Conservation (phyloP, 2,797 vertebrate genomes). For the Diplodus sargus region DNA sequence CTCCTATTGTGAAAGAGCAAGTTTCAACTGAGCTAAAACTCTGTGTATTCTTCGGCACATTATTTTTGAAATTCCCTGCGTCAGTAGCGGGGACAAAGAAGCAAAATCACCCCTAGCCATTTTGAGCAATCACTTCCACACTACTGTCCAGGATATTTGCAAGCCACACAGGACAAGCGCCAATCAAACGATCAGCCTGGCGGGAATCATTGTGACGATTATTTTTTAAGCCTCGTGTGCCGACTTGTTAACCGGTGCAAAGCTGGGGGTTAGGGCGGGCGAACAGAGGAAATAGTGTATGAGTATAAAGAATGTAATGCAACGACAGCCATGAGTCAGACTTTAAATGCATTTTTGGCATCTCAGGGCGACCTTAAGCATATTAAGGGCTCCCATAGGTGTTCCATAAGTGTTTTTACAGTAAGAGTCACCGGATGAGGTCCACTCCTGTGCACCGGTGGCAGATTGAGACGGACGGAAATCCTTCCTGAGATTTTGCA, state of each 20-base stretch:
- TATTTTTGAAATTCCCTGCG: slow-evolving; percentile 10
- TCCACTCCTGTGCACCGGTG: slow-evolving; percentile 24
- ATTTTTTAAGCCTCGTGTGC: slow-evolving; percentile 30
- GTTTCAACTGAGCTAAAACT: not conserved
- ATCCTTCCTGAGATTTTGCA: slow-evolving; percentile 34
- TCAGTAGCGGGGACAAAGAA: slow-evolving; percentile 12
- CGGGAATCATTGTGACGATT: slow-evolving; percentile 28
- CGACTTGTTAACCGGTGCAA: slow-evolving; percentile 8
- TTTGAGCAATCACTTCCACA: slow-evolving; percentile 31
- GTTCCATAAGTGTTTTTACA: slow-evolving; percentile 44
- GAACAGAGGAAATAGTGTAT: not conserved
- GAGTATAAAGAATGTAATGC: slow-evolving; percentile 7
- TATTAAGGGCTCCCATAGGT: slow-evolving; percentile 46
- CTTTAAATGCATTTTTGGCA: slow-evolving; percentile 41
- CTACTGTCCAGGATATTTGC: slow-evolving; percentile 17
- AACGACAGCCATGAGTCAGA: slow-evolving; percentile 42
- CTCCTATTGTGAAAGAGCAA: not conserved
- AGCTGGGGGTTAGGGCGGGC: not conserved
- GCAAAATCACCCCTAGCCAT: slow-evolving; percentile 16
- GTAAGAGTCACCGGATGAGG: slow-evolving; percentile 27
- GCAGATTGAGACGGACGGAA: slow-evolving; percentile 32
- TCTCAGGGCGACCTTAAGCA: slow-evolving; percentile 35
- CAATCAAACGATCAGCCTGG: slow-evolving; percentile 43
- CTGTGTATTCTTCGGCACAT: not conserved
- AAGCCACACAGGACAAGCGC: slow-evolving; percentile 21